Evolutionary conservation across 92 coral and sea anemone species (phyloP).

Genomic region (Palythoa grandis): DNA sequence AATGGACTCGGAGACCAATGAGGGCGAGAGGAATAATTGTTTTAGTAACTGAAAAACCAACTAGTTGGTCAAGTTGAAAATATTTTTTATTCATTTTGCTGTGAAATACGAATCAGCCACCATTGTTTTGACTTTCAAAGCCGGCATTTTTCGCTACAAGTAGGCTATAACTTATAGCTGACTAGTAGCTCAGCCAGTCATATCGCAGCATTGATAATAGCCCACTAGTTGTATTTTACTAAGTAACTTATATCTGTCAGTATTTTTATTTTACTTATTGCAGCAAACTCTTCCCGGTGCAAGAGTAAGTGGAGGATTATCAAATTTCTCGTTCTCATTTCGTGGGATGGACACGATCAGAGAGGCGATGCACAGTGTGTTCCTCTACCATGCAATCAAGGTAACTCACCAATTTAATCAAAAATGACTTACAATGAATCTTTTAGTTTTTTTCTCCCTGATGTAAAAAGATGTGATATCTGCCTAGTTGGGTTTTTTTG

Average conservation of each 20-base stretch:
- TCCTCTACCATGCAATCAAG: conserved; percentile 94
- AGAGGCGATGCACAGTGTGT: conserved; percentile 99
- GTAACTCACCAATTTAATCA: conserved; percentile 33
- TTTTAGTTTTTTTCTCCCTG: not conserved
- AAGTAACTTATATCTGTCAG: not conserved
- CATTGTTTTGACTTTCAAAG: too few species aligned
- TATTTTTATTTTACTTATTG: not conserved
- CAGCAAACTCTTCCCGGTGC: conserved; percentile 95
- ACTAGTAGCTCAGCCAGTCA: too few species aligned
- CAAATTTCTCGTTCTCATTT: conserved; percentile 97
- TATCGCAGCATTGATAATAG: too few species aligned
- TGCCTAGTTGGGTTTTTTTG: not conserved
- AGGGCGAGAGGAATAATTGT: too few species aligned
- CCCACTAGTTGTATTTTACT: not conserved
- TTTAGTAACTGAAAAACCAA: too few species aligned
- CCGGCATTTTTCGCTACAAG: too few species aligned
- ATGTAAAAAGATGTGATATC: not conserved
- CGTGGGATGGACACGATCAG: conserved; percentile 99
- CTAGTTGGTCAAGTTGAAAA: too few species aligned
- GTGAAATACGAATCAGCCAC: too few species aligned
- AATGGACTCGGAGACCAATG: too few species aligned
- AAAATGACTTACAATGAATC: not conserved
- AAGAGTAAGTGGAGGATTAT: conserved; percentile 96
- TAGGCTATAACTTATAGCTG: too few species aligned
- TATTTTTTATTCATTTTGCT: too few species aligned